phyloP scores from a whole-genome alignment of 2,888 invertebrate genomes.

The Xanthorhoe spadicearia region DNA sequence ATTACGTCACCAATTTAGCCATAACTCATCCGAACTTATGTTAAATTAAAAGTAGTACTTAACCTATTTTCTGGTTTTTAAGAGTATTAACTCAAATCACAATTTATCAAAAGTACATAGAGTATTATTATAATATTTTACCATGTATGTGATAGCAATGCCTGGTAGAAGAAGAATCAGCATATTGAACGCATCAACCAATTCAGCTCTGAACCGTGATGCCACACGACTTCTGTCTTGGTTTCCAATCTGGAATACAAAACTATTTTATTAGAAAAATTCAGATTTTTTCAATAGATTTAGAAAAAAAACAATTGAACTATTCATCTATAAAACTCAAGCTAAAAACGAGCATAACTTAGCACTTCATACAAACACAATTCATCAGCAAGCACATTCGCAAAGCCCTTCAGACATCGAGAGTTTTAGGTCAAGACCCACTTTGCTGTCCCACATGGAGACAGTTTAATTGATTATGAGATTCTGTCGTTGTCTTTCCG shows the following conservation, averaged over 20 bases:
- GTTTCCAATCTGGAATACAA: slow-evolving; percentile 86
- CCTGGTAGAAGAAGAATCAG: slow-evolving; percentile 93
- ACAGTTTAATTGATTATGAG: slow-evolving; percentile 15
- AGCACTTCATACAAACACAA: background rate
- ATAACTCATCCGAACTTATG: too few species aligned
- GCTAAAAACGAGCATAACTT: background rate
- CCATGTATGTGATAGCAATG: slow-evolving; percentile 92
- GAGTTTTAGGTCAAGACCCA: slow-evolving; percentile 20
- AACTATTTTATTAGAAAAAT: too few species aligned
- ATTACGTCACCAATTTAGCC: too few species aligned
- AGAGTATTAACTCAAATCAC: too few species aligned
- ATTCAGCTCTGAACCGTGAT: slow-evolving; percentile 86
- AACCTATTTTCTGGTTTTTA: too few species aligned
- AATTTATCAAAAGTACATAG: too few species aligned
- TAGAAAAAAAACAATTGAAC: too few species aligned
- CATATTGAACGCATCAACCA: slow-evolving; percentile 93
- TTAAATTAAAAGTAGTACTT: too few species aligned
- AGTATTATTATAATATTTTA: slow-evolving; percentile 49
- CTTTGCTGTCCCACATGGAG: slow-evolving; percentile 2
- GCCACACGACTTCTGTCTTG: slow-evolving; percentile 89
- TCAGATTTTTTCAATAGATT: background rate
- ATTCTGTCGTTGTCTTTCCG: background rate
- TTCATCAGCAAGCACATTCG: background rate
- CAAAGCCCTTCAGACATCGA: slow-evolving; percentile 14
- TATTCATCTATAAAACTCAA: background rate